A percentile compares a stretch with the other conserved stretches of the same genome.
phyloP scores from a whole-genome alignment of 2,888 invertebrate genomes.

The Drosophila hamatofila region DNA sequence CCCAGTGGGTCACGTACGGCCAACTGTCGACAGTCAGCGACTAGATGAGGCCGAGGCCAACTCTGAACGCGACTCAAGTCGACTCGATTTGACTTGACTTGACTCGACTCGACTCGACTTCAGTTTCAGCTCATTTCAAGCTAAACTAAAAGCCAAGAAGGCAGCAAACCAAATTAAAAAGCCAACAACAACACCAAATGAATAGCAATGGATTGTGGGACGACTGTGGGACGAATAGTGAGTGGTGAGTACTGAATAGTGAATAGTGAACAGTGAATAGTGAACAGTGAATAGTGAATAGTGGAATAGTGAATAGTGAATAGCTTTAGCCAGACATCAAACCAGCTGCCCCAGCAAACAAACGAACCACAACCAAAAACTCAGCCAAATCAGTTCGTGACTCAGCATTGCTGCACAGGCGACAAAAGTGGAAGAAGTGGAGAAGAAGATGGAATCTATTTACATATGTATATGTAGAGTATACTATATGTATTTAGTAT shows the following conservation, averaged over 20 bases:
- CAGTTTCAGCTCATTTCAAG: conserved; percentile 60
- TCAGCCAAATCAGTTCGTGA: conserved; percentile 24
- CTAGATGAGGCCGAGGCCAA: conserved; percentile 20
- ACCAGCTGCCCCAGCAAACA: conserved; percentile 23
- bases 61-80: conserved; percentile 15
- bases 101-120: conserved; percentile 31
- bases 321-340: conserved; percentile 1
- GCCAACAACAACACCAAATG: conserved; percentile 19
- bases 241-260: conserved; percentile 15
- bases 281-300: conserved; percentile 1
- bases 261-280: not conserved
- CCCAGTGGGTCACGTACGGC: conserved; percentile 46
- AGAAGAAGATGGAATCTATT: not conserved
- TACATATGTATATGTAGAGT: not conserved
- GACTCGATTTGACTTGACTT: conserved; percentile 22
- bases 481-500: not conserved
- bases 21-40: conserved; percentile 55
- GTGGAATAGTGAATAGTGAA: conserved; percentile 2
- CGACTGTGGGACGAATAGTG: not conserved
- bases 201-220: conserved; percentile 18
- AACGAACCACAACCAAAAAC: conserved; percentile 18
- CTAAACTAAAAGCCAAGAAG: conserved; percentile 31
- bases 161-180: conserved; percentile 63
- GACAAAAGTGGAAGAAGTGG: not conserved
- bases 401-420: conserved; percentile 3